Conservation (phyloP, 2,888 invertebrate species). For the Cerceris rybyensis region DNA sequence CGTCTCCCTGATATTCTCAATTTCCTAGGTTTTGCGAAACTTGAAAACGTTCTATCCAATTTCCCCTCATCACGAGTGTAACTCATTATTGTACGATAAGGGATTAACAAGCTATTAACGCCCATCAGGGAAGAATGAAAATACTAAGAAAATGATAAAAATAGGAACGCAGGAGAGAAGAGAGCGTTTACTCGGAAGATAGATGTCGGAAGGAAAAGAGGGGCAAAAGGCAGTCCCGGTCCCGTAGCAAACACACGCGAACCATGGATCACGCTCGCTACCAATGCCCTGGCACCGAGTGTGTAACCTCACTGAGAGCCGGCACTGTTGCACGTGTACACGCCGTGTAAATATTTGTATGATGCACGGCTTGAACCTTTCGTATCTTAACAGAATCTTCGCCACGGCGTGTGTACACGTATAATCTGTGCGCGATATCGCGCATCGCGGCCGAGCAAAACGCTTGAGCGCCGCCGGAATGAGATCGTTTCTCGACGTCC, state of each 20-base stretch:
- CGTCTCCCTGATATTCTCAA: no score
- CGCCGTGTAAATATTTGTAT: slow-evolving; percentile 68
- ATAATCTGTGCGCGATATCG: slow-evolving; percentile 61
- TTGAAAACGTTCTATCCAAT: no score
- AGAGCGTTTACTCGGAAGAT: slow-evolving; percentile 30
- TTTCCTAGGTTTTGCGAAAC: no score
- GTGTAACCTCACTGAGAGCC: slow-evolving; percentile 37
- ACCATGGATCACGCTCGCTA: slow-evolving; percentile 62
- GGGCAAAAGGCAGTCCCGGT: slow-evolving; percentile 23
- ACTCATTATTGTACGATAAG: no score
- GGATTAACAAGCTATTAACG: not conserved
- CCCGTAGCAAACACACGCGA: slow-evolving; percentile 26
- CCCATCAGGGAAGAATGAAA: not conserved
- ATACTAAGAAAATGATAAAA: not conserved
- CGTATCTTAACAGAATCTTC: slow-evolving; percentile 61
- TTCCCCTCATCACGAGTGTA: no score
- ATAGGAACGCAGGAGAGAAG: not conserved
- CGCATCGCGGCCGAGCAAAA: slow-evolving; percentile 52
- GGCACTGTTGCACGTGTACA: slow-evolving; percentile 56
- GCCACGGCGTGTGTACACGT: slow-evolving; percentile 48
- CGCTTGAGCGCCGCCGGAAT: slow-evolving; percentile 38
- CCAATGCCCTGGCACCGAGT: slow-evolving; percentile 45
- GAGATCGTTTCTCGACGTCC: slow-evolving; percentile 53
- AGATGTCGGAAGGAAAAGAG: slow-evolving; percentile 38
- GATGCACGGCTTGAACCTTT: slow-evolving; percentile 57